Evolutionary conservation across 1,140 invertebrate species (phyloP).

Genomic region (Linepithema humile): DNA sequence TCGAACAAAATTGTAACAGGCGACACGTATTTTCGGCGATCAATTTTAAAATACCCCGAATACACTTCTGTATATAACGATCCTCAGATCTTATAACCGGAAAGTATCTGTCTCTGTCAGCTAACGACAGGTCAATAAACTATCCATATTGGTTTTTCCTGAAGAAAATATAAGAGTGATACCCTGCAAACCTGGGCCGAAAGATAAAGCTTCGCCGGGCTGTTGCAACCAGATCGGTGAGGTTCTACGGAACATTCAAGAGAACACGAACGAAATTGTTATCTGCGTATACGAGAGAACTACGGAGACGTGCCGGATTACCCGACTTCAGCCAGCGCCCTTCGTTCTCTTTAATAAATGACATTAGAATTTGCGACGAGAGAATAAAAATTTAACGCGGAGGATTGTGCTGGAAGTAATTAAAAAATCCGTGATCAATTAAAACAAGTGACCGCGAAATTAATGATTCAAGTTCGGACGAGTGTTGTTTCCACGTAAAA

Average conservation of each 20-base stretch:
- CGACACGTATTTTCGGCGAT: not conserved
- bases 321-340: not conserved
- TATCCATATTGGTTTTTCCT: constrained; percentile 21
- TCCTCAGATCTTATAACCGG: constrained; percentile 17
- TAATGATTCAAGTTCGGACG: constrained; percentile 29
- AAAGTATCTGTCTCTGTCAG: constrained; percentile 31
- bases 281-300: not conserved
- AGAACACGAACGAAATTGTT: constrained; percentile 34
- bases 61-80: not conserved
- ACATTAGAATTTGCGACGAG: constrained; percentile 30
- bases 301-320: constrained; percentile 16
- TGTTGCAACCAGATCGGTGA: not conserved
- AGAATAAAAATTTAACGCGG: not conserved
- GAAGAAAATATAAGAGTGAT: constrained; percentile 34
- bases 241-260: not conserved
- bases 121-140: constrained; percentile 39
- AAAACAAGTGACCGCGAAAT: constrained; percentile 43
- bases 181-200: not conserved
- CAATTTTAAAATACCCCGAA: not conserved
- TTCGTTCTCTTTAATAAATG: constrained; percentile 23
- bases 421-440: constrained; percentile 32
- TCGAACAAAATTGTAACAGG: not conserved
- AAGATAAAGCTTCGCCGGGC: constrained; percentile 21
- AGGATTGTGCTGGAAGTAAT: constrained; percentile 2
- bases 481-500: constrained; percentile 30